Evolutionary conservation across 2,113 vertebrate genomes (phyloP).

Genomic region (Phalacrocorax pelagicus): DNA sequence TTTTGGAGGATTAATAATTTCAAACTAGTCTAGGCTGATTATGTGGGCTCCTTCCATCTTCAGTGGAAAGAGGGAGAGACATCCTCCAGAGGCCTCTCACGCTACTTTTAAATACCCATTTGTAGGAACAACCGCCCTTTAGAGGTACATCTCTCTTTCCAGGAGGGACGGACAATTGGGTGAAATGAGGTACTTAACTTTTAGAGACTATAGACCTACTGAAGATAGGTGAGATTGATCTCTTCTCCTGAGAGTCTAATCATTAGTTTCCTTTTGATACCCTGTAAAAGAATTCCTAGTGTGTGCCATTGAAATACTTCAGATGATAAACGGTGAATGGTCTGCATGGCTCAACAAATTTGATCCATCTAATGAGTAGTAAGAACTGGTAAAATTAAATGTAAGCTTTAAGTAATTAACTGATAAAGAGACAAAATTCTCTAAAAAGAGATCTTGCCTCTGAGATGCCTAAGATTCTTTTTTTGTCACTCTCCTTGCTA

Average conservation of each 20-base stretch:
- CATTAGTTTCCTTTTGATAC: neutral
- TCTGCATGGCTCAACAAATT: neutral
- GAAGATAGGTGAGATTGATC: neutral
- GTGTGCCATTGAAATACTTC: neutral
- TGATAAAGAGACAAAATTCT: neutral
- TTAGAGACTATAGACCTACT: neutral
- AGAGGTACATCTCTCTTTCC: neutral
- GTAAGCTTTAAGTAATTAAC: neutral
- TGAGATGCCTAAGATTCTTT: neutral
- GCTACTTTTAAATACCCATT: neutral
- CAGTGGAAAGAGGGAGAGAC: neutral
- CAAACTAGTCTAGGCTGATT: neutral
- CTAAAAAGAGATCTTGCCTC: neutral
- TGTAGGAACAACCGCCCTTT: neutral
- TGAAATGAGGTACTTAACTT: neutral
- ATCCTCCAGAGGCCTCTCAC: neutral
- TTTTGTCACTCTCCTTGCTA: neutral
- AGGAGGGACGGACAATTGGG: neutral
- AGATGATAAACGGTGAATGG: neutral
- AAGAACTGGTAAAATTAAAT: neutral
- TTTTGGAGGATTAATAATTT: conserved; percentile 16
- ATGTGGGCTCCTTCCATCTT: neutral
- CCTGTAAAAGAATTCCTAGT: neutral
- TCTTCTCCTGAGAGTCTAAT: neutral
- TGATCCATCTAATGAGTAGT: neutral